Evolutionary conservation across 1,140 invertebrate genomes (phyloP), one percentile per base, ranked within the genome.

Genomic region (Pseudobourletiella spinata): DNA sequence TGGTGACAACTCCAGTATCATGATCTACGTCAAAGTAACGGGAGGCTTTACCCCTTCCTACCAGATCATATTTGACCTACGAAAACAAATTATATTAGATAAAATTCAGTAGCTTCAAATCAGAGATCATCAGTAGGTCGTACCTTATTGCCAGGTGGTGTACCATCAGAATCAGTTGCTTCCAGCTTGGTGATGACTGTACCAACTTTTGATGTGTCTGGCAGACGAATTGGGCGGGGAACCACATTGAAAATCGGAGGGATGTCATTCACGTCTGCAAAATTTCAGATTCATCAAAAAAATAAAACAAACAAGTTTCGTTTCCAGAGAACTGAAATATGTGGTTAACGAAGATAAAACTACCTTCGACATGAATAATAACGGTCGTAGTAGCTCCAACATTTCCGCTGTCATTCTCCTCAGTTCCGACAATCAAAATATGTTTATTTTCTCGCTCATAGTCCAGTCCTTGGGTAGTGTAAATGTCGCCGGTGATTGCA

Each of bases 21-120:
- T 88, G 81, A 76, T 93, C 88, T 4, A 94, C 86, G 63, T 88
- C 83, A 77, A 94, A 93, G 72, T 89, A 92, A 69, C 87, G 86
- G 0, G 79, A 78, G 0, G 88, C 83, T 71, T 88, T 88, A 28
- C 85, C 87, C 24, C 86, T 77, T 0, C 88, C 89, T 16, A 85
- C 84, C 8, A 93, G 79, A 75, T 91, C 87, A 72, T 92, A 93
- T 18, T 83, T 79, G 16, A 86, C 77, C 79, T 83, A 66, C 25
- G 70, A 66, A 62, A 54, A 50, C 43, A 62, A 57, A 66, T 3
- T 18, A 3, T 57, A 48, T 55, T 56, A 44, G 15, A 39, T 22
- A 18, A 2, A 22, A 29, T 22, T 1, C 16, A 32, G n/a, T n/a
- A 14, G 11, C 15, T 11, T 50, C 46, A 22, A 50, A 8, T 16